phyloP scores from a whole-genome alignment of 2,113 vertebrate species.

The Acanthisitta chloris region DNA sequence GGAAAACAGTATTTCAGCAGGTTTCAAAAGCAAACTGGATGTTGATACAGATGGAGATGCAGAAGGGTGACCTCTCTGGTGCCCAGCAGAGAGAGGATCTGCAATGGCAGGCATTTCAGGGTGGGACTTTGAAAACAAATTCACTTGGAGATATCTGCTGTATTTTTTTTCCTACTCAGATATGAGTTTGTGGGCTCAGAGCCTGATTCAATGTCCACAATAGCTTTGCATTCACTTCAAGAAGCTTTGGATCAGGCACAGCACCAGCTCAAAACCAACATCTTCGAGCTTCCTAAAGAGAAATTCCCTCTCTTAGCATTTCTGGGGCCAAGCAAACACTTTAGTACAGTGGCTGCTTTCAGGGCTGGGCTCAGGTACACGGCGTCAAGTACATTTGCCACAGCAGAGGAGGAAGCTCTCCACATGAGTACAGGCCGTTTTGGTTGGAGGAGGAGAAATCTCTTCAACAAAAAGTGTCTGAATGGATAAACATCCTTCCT shows the following conservation, averaged over 20 bases:
- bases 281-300: neutral
- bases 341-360: constrained; percentile 49
- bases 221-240: neutral
- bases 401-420: constrained; percentile 53
- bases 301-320: constrained; percentile 46
- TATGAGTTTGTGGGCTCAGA: neutral
- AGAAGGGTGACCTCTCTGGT: neutral
- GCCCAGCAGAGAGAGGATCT: neutral
- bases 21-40: neutral
- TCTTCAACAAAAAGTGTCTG: constrained; percentile 32
- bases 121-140: neutral
- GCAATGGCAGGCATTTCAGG: neutral
- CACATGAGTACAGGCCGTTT: neutral
- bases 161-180: neutral
- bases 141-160: neutral
- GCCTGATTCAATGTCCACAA: neutral
- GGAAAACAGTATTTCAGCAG: neutral
- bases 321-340: constrained; percentile 55
- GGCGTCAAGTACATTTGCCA: constrained; percentile 16
- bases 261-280: neutral
- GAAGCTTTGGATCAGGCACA: neutral
- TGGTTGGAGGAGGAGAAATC: constrained; percentile 22
- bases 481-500: constrained; percentile 49
- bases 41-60: neutral
- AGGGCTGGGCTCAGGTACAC: neutral